Conservation (phyloP, 1,140 invertebrate species). For the Danaus melanippus region DNA sequence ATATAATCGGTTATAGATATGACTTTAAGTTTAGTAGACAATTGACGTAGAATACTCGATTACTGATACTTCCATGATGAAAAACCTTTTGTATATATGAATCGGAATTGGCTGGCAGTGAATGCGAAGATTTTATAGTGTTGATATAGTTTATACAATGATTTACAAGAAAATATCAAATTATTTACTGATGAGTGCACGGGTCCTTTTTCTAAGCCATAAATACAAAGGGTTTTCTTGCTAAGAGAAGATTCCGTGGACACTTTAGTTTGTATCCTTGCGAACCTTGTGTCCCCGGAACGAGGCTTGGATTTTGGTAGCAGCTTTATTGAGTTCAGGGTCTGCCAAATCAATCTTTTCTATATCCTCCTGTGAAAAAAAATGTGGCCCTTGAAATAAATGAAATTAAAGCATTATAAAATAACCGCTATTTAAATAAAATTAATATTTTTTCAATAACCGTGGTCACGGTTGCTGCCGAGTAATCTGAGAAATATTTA, state of each 20-base stretch:
- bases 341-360: slow-evolving; percentile 86
- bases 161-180: slow-evolving; percentile 8
- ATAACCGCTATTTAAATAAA: too few species aligned
- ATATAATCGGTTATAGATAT: too few species aligned
- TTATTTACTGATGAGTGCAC: slow-evolving; percentile 1
- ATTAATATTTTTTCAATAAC: too few species aligned
- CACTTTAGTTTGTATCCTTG: slow-evolving; percentile 75
- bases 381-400: slow-evolving; percentile 6
- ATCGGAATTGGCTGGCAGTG: slow-evolving; percentile 18
- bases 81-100: slow-evolving; percentile 29
- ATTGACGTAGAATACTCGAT: slow-evolving; percentile 49
- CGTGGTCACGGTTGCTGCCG: too few species aligned
- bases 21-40: slow-evolving; percentile 26
- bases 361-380: slow-evolving; percentile 75
- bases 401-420: too few species aligned
- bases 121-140: slow-evolving; percentile 2
- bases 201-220: slow-evolving; percentile 17
- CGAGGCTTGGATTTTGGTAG: slow-evolving; percentile 93
- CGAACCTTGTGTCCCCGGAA: slow-evolving; percentile 92
- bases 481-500: too few species aligned
- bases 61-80: slow-evolving; percentile 37
- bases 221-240: slow-evolving; percentile 37
- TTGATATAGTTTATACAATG: background rate
- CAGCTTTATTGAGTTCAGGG: slow-evolving; percentile 91
- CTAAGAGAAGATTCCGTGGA: slow-evolving; percentile 20